A percentile compares a stretch with the other conserved stretches of the same genome.
phyloP scores from a whole-genome alignment of 2,888 invertebrate genomes.

The Aspidapion aeneum region DNA sequence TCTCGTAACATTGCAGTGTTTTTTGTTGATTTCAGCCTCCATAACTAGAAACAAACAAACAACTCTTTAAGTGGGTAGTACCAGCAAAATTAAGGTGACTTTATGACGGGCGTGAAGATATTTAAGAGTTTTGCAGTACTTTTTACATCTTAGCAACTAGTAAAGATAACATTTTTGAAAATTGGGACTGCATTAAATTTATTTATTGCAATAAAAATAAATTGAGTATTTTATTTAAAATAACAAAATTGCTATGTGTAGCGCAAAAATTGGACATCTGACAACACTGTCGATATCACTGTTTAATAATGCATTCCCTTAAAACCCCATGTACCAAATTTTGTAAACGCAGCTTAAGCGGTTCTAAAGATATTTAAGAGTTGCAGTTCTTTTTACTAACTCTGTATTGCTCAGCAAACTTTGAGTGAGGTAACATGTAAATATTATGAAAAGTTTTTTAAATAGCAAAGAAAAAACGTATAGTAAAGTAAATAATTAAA shows the following conservation, averaged over 20 bases:
- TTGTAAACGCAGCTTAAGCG: no score
- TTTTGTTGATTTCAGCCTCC: slow-evolving; percentile 6
- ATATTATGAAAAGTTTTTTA: background rate
- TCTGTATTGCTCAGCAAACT: background rate
- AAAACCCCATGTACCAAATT: background rate
- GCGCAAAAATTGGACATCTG: background rate
- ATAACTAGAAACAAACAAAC: slow-evolving; percentile 1
- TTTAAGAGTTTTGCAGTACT: no score
- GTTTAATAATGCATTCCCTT: background rate
- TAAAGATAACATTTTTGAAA: background rate
- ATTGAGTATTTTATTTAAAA: background rate
- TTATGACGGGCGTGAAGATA: no score
- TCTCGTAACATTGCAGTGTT: slow-evolving; percentile 10
- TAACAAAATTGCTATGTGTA: background rate
- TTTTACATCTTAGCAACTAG: background rate
- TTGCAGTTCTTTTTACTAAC: no score
- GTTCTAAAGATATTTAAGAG: no score
- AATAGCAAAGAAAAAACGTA: background rate
- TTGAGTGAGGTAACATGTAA: background rate
- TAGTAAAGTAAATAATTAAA: background rate
- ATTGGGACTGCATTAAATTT: background rate
- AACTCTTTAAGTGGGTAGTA: background rate
- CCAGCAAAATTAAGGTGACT: no score
- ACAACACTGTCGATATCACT: background rate
- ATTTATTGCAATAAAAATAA: background rate